Evolutionary conservation across 1,140 invertebrate species (phyloP).

Genomic region (Hyles vespertilio): DNA sequence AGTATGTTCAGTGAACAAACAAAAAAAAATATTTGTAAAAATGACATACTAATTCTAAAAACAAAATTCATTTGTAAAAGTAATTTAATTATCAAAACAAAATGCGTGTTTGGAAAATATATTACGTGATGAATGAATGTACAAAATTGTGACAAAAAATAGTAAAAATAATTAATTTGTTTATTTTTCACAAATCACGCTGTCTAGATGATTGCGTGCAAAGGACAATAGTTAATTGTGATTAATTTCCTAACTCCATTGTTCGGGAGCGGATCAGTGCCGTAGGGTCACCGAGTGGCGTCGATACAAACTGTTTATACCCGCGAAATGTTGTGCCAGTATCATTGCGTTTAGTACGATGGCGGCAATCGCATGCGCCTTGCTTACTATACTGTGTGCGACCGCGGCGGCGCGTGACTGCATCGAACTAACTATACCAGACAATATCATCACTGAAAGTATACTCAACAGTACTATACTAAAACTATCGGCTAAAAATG

Average conservation of each 20-base stretch:
- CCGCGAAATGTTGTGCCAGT: slow-evolving; percentile 15
- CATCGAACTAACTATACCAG: slow-evolving; percentile 54
- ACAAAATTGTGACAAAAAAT: neutral
- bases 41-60: no score
- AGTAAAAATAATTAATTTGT: neutral
- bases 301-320: slow-evolving; percentile 9
- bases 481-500: slow-evolving; percentile 45
- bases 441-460: slow-evolving; percentile 38
- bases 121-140: neutral
- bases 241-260: slow-evolving; percentile 14
- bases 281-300: slow-evolving; percentile 11
- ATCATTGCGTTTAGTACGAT: slow-evolving; percentile 51
- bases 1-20: no score
- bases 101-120: no score
- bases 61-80: no score
- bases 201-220: neutral
- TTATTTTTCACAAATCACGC: no score
- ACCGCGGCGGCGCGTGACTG: slow-evolving; percentile 52
- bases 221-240: slow-evolving; percentile 5
- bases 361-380: slow-evolving; percentile 55
- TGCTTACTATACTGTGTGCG: slow-evolving; percentile 28
- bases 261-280: slow-evolving; percentile 9
- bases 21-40: no score
- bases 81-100: no score
- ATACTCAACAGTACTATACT: slow-evolving; percentile 56